These are phyloP conservation scores for Calosoma granatense DNA, from an alignment of 1,140 invertebrate species.

Conservation along the genomic window DNA sequence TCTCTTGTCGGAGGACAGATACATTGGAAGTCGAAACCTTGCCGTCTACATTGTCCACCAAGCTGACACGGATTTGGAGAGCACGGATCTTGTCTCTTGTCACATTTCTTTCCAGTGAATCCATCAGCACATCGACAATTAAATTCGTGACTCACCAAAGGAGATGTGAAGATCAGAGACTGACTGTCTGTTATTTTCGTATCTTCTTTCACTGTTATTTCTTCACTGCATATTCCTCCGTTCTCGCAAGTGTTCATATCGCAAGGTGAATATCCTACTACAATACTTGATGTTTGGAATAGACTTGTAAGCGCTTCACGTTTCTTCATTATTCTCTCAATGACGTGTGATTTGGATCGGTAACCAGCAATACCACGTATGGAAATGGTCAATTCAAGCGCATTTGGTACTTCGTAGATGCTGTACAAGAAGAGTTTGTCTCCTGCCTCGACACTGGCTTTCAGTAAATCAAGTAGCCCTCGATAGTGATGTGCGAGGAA, in stretches of 20 bases:
- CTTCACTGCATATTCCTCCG: slow-evolving; percentile 62
- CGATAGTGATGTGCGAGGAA: slow-evolving; percentile 69
- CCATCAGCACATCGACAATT: slow-evolving; percentile 69
- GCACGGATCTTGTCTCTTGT: slow-evolving; percentile 79
- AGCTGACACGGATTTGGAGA: slow-evolving; percentile 78
- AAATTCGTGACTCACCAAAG: slow-evolving; percentile 64
- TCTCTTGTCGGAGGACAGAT: slow-evolving; percentile 64
- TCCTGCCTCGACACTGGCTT: slow-evolving; percentile 47
- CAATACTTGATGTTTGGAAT: slow-evolving; percentile 44
- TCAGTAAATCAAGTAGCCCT: slow-evolving; percentile 58
- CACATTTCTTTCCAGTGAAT: slow-evolving; percentile 68
- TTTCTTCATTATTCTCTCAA: slow-evolving; percentile 51
- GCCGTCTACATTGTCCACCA: slow-evolving; percentile 68
- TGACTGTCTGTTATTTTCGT: slow-evolving; percentile 66
- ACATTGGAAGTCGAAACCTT: slow-evolving; percentile 75
- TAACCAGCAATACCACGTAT: slow-evolving; percentile 44
- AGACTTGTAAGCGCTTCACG: slow-evolving; percentile 49
- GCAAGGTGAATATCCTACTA: slow-evolving; percentile 65
- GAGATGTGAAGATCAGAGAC: slow-evolving; percentile 68
- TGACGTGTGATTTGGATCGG: slow-evolving; percentile 47
- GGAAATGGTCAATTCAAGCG: slow-evolving; percentile 61
- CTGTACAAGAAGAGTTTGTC: slow-evolving; percentile 62
- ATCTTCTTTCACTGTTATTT: slow-evolving; percentile 55
- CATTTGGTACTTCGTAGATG: slow-evolving; percentile 48
- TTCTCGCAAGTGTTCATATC: slow-evolving; percentile 58